phyloP scores from a whole-genome alignment of 2,797 vertebrate species.

The Eutrigla gurnardus region DNA sequence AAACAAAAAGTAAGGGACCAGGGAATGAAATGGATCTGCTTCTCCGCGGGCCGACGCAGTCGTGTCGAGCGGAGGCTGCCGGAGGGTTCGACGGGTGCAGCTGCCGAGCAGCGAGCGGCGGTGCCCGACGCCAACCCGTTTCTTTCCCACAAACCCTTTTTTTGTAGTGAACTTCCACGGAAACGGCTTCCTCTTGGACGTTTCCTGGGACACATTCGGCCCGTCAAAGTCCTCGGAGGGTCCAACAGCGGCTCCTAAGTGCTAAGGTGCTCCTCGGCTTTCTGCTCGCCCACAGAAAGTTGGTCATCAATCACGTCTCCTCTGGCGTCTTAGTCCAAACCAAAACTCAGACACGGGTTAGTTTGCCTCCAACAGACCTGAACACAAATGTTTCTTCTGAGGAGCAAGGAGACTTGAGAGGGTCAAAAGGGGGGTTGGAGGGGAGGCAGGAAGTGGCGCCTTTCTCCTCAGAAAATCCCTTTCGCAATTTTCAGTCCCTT shows the following conservation, averaged over 20 bases:
- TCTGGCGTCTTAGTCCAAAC: slow-evolving; percentile 25
- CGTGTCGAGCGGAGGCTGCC: background rate
- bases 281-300: slow-evolving; percentile 36
- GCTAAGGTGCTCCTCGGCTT: slow-evolving; percentile 62
- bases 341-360: slow-evolving; percentile 28
- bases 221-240: slow-evolving; percentile 18
- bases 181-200: background rate
- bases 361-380: slow-evolving; percentile 6
- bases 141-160: background rate
- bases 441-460: slow-evolving; percentile 38
- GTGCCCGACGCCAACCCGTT: background rate
- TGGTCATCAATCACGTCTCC: slow-evolving; percentile 40
- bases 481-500: slow-evolving; percentile 96
- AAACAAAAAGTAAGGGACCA: slow-evolving; percentile 49
- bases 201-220: background rate
- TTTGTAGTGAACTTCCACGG: background rate
- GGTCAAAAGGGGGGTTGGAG: slow-evolving; percentile 12
- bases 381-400: slow-evolving; percentile 28
- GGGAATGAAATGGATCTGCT: slow-evolving; percentile 8
- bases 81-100: background rate
- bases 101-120: background rate
- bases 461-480: slow-evolving; percentile 90
- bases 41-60: background rate
- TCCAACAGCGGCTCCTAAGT: slow-evolving; percentile 49
- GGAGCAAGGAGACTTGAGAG: slow-evolving; percentile 23